Evolutionary conservation across 2,797 vertebrate genomes (phyloP).

Genomic region (Hyperoplus lanceolatus): DNA sequence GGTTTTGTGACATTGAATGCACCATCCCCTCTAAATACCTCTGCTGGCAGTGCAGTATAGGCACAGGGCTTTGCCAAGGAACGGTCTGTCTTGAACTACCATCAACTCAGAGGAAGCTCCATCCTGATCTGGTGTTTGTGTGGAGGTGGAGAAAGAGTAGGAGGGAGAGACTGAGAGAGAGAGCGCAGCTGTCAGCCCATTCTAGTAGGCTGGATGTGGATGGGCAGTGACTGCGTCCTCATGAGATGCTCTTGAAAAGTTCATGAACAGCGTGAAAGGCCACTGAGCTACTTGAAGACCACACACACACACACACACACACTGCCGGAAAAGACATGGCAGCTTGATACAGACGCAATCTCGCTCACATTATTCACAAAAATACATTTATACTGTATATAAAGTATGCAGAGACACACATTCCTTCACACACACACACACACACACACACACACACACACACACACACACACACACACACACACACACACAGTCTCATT

Average conservation of each 20-base stretch:
- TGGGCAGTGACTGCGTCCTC: constrained; percentile 64
- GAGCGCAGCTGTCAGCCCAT: constrained; percentile 50
- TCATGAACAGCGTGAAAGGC: constrained; percentile 65
- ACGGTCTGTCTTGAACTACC: constrained; percentile 42
- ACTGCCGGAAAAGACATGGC: constrained; percentile 3
- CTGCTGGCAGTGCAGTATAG: constrained; percentile 14
- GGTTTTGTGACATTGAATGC: constrained; percentile 24
- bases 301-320: constrained; percentile 1
- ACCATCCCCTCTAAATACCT: constrained; percentile 21
- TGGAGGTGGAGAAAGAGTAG: constrained; percentile 59
- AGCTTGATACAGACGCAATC: constrained; percentile 21
- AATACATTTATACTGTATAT: constrained; percentile 7
- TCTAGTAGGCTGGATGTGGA: constrained; percentile 54
- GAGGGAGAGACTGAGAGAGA: constrained; percentile 43
- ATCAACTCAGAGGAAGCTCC: constrained; percentile 63
- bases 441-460: constrained; percentile 1
- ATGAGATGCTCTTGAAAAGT: constrained; percentile 65
- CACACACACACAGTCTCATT: constrained; percentile 3
- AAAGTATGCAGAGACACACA: neutral
- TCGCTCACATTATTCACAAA: constrained; percentile 15
- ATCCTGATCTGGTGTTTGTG: constrained; percentile 54
- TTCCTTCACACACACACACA: neutral
- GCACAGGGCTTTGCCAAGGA: constrained; percentile 40
- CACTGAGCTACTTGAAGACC: constrained; percentile 52
- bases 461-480: constrained; percentile 1